Conservation (phyloP, 1,140 invertebrate genomes). For the Dinoponera quadriceps region DNA sequence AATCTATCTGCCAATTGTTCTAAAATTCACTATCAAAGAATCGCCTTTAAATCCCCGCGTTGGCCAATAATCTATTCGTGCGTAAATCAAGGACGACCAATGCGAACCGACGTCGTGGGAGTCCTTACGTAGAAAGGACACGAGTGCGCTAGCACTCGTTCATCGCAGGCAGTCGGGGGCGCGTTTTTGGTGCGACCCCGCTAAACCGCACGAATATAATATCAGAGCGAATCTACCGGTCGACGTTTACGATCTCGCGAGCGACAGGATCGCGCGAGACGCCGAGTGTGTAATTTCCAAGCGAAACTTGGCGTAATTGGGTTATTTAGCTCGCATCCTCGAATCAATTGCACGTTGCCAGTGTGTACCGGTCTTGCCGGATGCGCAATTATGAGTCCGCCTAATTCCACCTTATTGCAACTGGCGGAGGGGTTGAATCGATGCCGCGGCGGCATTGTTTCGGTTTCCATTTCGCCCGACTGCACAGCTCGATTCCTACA, state of each 20-base stretch:
- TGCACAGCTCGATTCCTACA: not conserved
- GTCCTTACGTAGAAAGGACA: too few species aligned
- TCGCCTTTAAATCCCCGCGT: too few species aligned
- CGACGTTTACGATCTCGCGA: not conserved
- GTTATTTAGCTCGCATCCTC: constrained; percentile 24
- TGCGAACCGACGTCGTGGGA: too few species aligned
- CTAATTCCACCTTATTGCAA: constrained; percentile 2
- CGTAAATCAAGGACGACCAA: too few species aligned
- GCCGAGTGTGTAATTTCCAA: constrained; percentile 27
- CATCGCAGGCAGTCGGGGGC: too few species aligned
- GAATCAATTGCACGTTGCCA: not conserved
- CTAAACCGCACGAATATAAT: too few species aligned
- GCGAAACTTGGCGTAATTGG: constrained; percentile 13
- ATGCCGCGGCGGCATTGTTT: not conserved
- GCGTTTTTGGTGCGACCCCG: too few species aligned
- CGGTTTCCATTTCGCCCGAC: not conserved
- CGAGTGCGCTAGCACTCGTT: too few species aligned
- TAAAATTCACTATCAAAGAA: too few species aligned
- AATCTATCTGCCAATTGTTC: too few species aligned
- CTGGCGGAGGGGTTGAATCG: not conserved
- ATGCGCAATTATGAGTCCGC: not conserved
- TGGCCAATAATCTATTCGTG: too few species aligned
- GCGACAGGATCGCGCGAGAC: not conserved
- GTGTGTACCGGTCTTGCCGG: not conserved
- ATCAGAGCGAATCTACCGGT: not conserved